Conservation (phyloP, 2,113 vertebrate genomes). For the Scomber scombrus region DNA sequence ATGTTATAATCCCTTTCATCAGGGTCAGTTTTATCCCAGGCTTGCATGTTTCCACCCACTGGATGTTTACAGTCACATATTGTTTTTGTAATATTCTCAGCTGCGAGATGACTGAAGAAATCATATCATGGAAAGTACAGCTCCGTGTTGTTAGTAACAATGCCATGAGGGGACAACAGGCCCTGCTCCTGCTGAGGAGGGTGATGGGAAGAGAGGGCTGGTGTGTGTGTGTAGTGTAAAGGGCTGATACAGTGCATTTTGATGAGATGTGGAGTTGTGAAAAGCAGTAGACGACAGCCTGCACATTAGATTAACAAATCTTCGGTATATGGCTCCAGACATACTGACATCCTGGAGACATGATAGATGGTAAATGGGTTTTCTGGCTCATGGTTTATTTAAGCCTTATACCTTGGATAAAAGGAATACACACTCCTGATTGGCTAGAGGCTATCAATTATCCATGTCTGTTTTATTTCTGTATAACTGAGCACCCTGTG, state of each 20-base stretch:
- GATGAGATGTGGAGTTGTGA: conserved; percentile 10
- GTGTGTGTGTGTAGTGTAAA: background rate
- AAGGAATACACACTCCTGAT: conserved; percentile 73
- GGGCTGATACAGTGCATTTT: conserved; percentile 11
- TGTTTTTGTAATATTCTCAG: conserved; percentile 34
- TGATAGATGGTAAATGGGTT: conserved; percentile 56
- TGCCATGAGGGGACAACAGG: conserved; percentile 41
- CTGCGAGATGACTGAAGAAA: conserved; percentile 37
- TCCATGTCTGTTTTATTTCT: conserved; percentile 76
- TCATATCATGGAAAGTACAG: conserved; percentile 60
- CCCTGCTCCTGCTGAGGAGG: conserved; percentile 27
- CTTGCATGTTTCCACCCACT: conserved; percentile 26
- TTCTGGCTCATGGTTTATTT: conserved; percentile 74
- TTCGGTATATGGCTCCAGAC: conserved; percentile 7
- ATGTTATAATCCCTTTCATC: background rate
- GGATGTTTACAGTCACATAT: conserved; percentile 27
- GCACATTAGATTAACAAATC: background rate
- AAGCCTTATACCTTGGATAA: conserved; percentile 66
- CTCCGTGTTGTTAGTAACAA: conserved; percentile 51
- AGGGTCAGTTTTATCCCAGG: background rate
- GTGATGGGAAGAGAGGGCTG: background rate
- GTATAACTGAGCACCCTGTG: conserved; percentile 65
- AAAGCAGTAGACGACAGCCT: background rate
- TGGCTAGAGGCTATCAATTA: conserved; percentile 74
- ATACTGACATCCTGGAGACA: conserved; percentile 28